These are phyloP conservation scores for Hydropsyche tenuis DNA, from an alignment of 1,140 invertebrate genomes.

Conservation along the genomic window DNA sequence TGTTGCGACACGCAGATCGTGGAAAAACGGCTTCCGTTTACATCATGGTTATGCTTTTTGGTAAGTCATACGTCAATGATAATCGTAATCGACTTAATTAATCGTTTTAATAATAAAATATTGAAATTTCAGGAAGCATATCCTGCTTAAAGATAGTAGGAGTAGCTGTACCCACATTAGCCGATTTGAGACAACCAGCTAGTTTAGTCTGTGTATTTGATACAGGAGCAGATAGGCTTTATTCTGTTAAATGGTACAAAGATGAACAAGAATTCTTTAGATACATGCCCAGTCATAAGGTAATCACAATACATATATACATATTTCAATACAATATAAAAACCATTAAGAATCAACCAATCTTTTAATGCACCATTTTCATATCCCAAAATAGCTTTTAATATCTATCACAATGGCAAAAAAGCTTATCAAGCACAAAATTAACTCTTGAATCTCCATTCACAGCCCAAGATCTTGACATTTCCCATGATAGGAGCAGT, in stretches of 20 bases:
- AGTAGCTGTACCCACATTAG: constrained; percentile 40
- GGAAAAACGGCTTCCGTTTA: constrained; percentile 19
- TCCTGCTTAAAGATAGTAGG: constrained; percentile 47
- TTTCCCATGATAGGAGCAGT: constrained; percentile 42
- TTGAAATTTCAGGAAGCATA: constrained; percentile 42
- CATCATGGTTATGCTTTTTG: constrained; percentile 27
- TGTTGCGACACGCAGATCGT: neutral
- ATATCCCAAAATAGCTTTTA: too few relatives aligned
- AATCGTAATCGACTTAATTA: neutral
- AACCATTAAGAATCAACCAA: too few relatives aligned
- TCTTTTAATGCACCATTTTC: too few relatives aligned
- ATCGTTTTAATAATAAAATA: constrained; percentile 5
- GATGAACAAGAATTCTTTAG: constrained; percentile 67
- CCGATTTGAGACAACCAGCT: constrained; percentile 41
- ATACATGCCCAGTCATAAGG: constrained; percentile 60
- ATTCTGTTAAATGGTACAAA: constrained; percentile 72
- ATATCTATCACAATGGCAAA: too few relatives aligned
- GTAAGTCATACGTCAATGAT: constrained; percentile 1
- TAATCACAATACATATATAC: neutral
- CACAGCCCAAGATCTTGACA: constrained; percentile 36
- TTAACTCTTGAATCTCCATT: neutral
- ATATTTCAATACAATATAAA: too few relatives aligned
- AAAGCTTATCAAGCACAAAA: too few relatives aligned
- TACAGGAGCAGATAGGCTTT: constrained; percentile 53
- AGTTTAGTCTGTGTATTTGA: constrained; percentile 44